A percentile compares a stretch with the other conserved stretches of the same genome.
Evolutionary conservation across 2,888 invertebrate genomes (phyloP).

Genomic region (Euplagia quadripunctaria): DNA sequence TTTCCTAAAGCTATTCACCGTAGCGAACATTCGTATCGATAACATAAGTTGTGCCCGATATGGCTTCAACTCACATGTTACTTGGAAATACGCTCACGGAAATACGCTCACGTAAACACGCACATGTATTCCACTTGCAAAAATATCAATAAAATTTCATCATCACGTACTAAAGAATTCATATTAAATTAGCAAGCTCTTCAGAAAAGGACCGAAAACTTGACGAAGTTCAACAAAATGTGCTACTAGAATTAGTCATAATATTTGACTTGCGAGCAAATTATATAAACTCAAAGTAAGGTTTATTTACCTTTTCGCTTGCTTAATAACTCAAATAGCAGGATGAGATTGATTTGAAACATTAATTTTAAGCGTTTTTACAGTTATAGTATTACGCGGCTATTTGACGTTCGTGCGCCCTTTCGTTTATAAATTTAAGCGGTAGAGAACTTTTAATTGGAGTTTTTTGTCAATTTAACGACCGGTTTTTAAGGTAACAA

Average conservation of each 20-base stretch:
- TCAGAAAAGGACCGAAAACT: conserved; percentile 27
- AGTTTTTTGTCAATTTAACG: not conserved
- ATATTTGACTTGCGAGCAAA: conserved; percentile 40
- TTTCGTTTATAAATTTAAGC: conserved; percentile 1
- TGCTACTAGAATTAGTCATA: conserved; percentile 20
- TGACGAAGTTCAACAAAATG: conserved; percentile 35
- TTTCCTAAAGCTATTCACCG: not conserved
- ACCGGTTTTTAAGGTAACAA: not conserved
- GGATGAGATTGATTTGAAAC: conserved; percentile 31
- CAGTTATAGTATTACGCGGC: conserved; percentile 3
- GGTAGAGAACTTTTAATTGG: conserved; percentile 13
- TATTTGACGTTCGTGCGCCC: not conserved
- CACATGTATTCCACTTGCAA: not conserved
- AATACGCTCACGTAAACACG: conserved; percentile 13
- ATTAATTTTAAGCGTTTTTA: conserved; percentile 23
- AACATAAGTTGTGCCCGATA: conserved; percentile 18
- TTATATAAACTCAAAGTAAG: conserved; percentile 32
- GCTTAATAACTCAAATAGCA: conserved; percentile 36
- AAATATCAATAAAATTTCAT: conserved; percentile 21
- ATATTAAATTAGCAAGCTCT: conserved; percentile 30
- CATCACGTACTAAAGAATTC: conserved; percentile 17
- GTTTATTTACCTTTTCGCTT: conserved; percentile 44
- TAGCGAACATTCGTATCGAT: conserved; percentile 18
- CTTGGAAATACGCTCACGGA: conserved; percentile 16
- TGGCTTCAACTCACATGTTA: conserved; percentile 15